Evolutionary conservation across 2,113 vertebrate species (phyloP), one percentile per base, ranked within the genome.

Genomic region (Rhineura floridana): DNA sequence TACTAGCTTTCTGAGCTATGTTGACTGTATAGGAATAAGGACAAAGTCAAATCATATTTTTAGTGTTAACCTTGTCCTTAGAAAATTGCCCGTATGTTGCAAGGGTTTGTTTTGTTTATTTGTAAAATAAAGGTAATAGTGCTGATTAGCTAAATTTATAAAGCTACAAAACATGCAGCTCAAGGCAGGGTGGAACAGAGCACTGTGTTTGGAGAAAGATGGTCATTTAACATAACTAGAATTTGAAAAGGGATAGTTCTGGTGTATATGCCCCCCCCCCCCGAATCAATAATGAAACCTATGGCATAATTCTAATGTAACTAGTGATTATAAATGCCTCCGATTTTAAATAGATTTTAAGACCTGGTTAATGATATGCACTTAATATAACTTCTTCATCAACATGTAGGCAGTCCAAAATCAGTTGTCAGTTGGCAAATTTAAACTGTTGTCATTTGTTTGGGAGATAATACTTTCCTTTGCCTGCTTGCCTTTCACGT

Each of bases 31-130:
- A 86, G 17, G 87, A 52, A 2, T 84, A 30, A 81, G 6, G 30
- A 48, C 5, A 70, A 3, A 70, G 50, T 55, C 75, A 62, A 44
- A 15, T 69, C 62, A 1, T 70, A 83, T 88, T 90, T 85, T 39
- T 77, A 88, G 48, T 28, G 33, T 63, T 87, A 88, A 87, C 88
- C 79, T 39, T 70, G 28, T 59, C 46, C 67, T 48, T 30, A 91
- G 70, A 86, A 83, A 50, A 86, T 46, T 65, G 59, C 55, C 55
- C 55, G 5, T 59, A 59, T 59, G 19, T 59, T 59, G 15, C 7
- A 76, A 28, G 36, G 42, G 23, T 28, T 42, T 25, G 39, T 23
- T 46, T 76, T n/a, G n/a, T n/a, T n/a, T 76, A 44, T 44, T 59
- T 59, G 55, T 21, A 59, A 59, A n/a, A n/a, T n/a, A n/a, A 19